These are phyloP conservation scores for Perognathus longimembris DNA, from an alignment of 2,113 vertebrate species.

Conservation along the genomic window DNA sequence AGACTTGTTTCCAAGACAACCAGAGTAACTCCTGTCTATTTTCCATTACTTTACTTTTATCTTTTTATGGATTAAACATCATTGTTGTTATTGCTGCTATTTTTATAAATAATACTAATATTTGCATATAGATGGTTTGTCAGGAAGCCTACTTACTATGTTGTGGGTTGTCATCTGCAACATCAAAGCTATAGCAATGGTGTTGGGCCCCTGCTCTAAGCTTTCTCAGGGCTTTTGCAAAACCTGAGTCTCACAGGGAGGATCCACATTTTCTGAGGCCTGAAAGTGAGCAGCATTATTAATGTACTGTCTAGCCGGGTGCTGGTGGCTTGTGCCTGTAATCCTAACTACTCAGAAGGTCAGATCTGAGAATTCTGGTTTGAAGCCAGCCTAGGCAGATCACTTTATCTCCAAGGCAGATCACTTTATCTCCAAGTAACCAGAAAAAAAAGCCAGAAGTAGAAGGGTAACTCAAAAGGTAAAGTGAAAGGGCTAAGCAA, in stretches of 20 bases:
- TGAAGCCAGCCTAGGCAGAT: too few species aligned
- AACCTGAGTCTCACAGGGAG: too few species aligned
- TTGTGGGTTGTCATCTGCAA: neutral
- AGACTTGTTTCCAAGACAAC: neutral
- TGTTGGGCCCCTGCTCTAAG: neutral
- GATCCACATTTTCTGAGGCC: neutral
- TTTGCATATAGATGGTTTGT: neutral
- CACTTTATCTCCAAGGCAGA: too few species aligned
- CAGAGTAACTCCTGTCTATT: neutral
- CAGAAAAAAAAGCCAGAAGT: too few species aligned
- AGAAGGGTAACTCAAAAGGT: too few species aligned
- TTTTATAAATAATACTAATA: neutral
- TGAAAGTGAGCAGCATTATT: neutral
- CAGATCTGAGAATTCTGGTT: too few species aligned
- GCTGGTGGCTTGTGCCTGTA: too few species aligned
- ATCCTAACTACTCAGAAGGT: too few species aligned
- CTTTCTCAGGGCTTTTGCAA: too few species aligned
- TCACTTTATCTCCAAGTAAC: too few species aligned
- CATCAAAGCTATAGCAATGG: neutral
- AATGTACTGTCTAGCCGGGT: too few species aligned
- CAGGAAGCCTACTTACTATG: neutral
- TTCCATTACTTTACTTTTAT: neutral
- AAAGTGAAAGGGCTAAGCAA: too few species aligned
- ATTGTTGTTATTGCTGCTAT: neutral
- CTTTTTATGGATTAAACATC: neutral